Conservation (phyloP, 2,888 invertebrate genomes). For the Pterobdella sp. region DNA sequence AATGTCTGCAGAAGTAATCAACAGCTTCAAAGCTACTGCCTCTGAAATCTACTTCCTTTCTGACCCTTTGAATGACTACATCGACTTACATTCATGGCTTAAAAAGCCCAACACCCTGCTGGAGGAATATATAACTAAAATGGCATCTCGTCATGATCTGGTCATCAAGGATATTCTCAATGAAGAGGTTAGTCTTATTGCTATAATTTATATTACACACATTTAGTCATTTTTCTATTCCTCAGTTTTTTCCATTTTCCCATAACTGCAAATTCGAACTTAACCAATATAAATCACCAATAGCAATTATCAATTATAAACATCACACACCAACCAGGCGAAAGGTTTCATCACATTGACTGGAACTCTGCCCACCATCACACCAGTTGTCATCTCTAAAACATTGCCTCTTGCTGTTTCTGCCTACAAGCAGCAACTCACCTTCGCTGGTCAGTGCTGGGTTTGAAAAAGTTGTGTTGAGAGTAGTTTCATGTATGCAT, state of each 20-base stretch:
- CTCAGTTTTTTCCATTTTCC: too few species aligned
- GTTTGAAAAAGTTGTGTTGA: not conserved
- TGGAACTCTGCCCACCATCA: conserved; percentile 46
- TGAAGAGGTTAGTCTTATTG: conserved; percentile 17
- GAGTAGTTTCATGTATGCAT: not conserved
- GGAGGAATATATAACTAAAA: not conserved
- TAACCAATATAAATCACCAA: too few species aligned
- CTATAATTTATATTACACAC: not conserved
- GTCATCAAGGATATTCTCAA: not conserved
- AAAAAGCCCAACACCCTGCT: conserved; percentile 15
- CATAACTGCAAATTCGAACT: too few species aligned
- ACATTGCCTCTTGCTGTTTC: conserved; percentile 61
- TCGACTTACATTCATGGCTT: conserved; percentile 26
- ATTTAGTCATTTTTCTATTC: not conserved
- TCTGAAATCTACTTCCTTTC: conserved; percentile 26
- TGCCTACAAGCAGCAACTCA: conserved; percentile 52
- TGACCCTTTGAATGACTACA: conserved; percentile 17
- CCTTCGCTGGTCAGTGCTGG: conserved; percentile 25
- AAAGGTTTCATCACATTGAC: conserved; percentile 58
- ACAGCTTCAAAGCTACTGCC: conserved; percentile 7
- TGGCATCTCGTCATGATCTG: not conserved
- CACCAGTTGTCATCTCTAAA: conserved; percentile 58
- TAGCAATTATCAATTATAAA: not conserved
- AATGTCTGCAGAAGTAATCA: conserved; percentile 5
- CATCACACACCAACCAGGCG: conserved; percentile 52